Percentiles rank a stretch among this genome's conserved stretches.
These are phyloP conservation scores for Acanthornis magna DNA, from an alignment of 2,797 vertebrate species.

Conservation along the genomic window DNA sequence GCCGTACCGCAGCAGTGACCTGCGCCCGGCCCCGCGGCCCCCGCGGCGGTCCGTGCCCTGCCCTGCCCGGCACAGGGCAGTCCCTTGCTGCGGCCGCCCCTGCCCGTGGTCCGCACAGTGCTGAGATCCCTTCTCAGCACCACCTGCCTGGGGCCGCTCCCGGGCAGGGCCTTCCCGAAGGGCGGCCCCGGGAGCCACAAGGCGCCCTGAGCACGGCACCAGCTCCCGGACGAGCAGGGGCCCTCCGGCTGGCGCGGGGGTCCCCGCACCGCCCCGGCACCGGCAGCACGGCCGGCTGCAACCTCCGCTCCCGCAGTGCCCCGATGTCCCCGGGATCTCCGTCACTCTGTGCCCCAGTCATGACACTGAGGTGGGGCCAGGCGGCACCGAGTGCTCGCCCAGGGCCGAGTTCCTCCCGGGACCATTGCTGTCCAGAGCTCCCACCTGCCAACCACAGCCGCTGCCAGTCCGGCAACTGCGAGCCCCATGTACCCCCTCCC, in stretches of 20 bases:
- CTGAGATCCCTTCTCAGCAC: neutral
- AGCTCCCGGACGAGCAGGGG: neutral
- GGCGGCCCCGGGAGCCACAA: neutral
- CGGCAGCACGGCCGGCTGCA: neutral
- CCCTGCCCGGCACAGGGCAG: neutral
- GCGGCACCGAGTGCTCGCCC: rapidly evolving
- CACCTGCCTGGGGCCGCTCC: neutral
- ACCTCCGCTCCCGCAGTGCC: too few species aligned
- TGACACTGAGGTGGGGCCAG: neutral
- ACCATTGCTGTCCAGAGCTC: neutral
- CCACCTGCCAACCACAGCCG: neutral
- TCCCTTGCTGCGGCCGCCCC: neutral
- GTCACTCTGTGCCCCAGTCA: rapidly evolving
- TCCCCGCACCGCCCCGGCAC: neutral
- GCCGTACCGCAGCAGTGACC: neutral
- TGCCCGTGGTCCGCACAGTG: neutral
- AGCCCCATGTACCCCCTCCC: neutral
- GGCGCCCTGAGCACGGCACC: neutral
- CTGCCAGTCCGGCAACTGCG: rapidly evolving
- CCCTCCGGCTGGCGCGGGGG: neutral
- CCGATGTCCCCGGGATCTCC: rapidly evolving
- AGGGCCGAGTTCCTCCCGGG: neutral
- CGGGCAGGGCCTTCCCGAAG: neutral
- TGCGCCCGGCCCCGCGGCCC: neutral
- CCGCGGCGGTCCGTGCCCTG: neutral